Evolutionary conservation across 2,888 invertebrate genomes (phyloP), one percentile per base, ranked within the genome.

Genomic region (Microctonus aethiopoides): DNA sequence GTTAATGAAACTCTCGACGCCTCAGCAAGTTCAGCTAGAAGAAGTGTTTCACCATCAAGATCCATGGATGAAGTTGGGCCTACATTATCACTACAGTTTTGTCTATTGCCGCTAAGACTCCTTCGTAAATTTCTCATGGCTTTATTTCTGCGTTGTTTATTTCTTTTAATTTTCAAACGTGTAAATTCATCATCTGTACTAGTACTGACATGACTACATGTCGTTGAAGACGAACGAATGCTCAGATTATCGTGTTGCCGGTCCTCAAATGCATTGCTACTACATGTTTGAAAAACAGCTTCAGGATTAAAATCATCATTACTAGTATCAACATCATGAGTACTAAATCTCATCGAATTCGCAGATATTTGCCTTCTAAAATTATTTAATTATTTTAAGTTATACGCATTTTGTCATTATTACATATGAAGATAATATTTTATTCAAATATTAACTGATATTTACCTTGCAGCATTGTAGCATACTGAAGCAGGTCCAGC

Each of bases 161-260:
- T 92, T 1, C 94, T 89, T 67, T 90, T 89, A 56, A 89, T 89
- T 79, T 92, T 92, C 60, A 95, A 86, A 70, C 91, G 91, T 57
- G 91, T 90, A 79, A 94, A 94, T 74, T 94, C 93, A 79, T 93
- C 93, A 68, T 90, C 88, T 10, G 74, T 77, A 22, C 72, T 76
- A 11, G 73, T 77, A 7, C 75, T 77, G 26, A 22, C 51, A 51
- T 56, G 56, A 34, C 70, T 67, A n/a, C 34, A 32, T 2, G 75
- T 71, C 16, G 74, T 75, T 13, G 75, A 76, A 9, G 81, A 77
- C 29, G 82, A 81, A 2, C 72, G 59, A 0, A 75, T 73, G 61
- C 84, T 77, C 4, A 76, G 67, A 57, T 78, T 77, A 56, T 77
- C 77, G 32, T 73, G 73, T 22, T 72, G 68, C 6, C 66, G 71